Percentiles rank a stretch among this genome's conserved stretches.
phyloP scores from a whole-genome alignment of 2,888 invertebrate genomes.

The Scrobipalpa atriplicella region DNA sequence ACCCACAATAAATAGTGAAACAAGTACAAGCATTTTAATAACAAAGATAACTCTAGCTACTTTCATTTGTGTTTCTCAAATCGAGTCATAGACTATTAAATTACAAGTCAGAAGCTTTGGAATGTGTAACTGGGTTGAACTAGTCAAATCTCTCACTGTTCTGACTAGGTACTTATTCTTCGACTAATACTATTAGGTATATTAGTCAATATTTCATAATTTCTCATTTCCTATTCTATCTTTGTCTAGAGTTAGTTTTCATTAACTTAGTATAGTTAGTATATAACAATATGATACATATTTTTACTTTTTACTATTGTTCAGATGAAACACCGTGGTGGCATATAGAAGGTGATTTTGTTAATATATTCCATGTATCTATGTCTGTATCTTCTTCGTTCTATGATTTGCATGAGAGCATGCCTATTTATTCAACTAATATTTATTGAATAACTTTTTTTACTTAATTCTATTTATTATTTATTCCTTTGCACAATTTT shows the following conservation, averaged over 20 bases:
- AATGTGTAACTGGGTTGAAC: too few species aligned
- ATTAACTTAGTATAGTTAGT: background rate
- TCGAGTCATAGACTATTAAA: too few species aligned
- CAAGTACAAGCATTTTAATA: too few species aligned
- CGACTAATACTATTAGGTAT: background rate
- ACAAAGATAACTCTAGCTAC: too few species aligned
- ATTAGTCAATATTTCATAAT: background rate
- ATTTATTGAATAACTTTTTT: background rate
- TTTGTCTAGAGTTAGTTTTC: too few species aligned
- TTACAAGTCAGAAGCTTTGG: too few species aligned
- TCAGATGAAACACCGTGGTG: conserved; percentile 75
- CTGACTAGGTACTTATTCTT: too few species aligned
- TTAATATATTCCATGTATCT: conserved; percentile 6
- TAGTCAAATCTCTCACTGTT: too few species aligned
- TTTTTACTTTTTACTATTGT: conserved; percentile 46
- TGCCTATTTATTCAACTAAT: conserved; percentile 31
- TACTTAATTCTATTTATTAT: conserved; percentile 1
- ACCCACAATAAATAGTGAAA: too few species aligned
- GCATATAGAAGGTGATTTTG: conserved; percentile 74
- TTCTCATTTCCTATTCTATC: too few species aligned
- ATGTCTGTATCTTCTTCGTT: conserved; percentile 32
- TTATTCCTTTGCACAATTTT: background rate
- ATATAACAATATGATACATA: conserved; percentile 6
- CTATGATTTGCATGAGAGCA: conserved; percentile 47
- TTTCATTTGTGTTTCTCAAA: too few species aligned